A percentile compares a stretch with the other conserved stretches of the same genome.
Evolutionary conservation across 2,113 vertebrate species (phyloP).

Genomic region (Pavo muticus): DNA sequence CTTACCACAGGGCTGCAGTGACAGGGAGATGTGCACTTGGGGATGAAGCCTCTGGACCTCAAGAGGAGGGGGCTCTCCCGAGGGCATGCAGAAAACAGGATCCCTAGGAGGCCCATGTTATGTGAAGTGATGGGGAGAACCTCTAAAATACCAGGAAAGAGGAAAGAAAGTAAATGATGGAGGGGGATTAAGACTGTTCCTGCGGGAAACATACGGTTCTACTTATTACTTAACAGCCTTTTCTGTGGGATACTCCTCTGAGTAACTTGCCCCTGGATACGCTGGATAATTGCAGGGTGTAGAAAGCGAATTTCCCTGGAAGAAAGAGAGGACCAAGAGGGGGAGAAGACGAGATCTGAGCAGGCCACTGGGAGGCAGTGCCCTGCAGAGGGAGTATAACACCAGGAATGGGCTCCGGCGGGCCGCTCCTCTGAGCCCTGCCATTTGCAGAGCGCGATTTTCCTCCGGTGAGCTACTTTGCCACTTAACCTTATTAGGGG

Average conservation of each 20-base stretch:
- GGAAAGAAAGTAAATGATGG: not conserved
- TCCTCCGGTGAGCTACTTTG: not conserved
- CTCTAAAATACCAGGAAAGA: not conserved
- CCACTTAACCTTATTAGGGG: fast-evolving
- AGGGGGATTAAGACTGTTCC: not conserved
- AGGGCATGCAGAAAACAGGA: not conserved
- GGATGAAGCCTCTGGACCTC: not conserved
- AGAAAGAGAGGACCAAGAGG: fast-evolving
- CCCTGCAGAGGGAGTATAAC: constrained; percentile 79
- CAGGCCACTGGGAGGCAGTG: not conserved
- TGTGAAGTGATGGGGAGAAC: not conserved
- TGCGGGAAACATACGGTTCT: fast-evolving
- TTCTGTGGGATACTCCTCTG: not conserved
- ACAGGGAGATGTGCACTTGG: not conserved
- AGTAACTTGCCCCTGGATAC: fast-evolving
- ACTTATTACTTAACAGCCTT: not conserved
- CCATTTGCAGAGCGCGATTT: not conserved
- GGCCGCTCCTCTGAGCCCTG: fast-evolving
- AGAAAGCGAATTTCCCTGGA: fast-evolving
- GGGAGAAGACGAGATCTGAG: not conserved
- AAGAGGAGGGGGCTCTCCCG: not conserved
- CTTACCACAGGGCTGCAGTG: fast-evolving
- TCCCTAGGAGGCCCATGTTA: not conserved
- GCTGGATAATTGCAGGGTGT: fast-evolving
- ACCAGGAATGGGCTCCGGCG: constrained; percentile 52